Percentiles rank a stretch among this genome's conserved stretches.
These are phyloP conservation scores for Monarcha castaneiventris DNA, from an alignment of 2,113 vertebrate genomes.

Conservation along the genomic window DNA sequence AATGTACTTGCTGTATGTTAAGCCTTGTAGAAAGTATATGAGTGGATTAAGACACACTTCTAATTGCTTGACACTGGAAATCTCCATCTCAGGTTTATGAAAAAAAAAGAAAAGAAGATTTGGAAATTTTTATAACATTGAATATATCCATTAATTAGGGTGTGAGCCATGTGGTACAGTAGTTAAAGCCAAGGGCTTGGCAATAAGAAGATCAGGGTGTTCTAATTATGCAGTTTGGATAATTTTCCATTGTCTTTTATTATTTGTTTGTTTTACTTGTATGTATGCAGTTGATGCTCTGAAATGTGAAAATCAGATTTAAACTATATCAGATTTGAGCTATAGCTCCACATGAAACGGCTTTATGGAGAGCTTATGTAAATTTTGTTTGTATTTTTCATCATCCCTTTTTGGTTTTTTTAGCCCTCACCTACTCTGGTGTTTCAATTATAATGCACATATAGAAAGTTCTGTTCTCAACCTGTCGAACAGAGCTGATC, in stretches of 20 bases:
- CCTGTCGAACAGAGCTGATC: neutral
- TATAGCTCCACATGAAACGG: neutral
- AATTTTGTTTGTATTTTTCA: neutral
- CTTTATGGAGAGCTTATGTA: neutral
- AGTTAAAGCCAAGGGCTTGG: neutral
- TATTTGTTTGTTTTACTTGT: neutral
- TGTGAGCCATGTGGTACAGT: neutral
- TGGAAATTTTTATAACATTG: conserved; percentile 42
- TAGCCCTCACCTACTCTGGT: neutral
- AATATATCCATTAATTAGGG: conserved; percentile 35
- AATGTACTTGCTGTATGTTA: neutral
- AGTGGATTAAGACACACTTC: conserved; percentile 29
- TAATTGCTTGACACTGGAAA: conserved; percentile 60
- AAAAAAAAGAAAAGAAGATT: conserved; percentile 8
- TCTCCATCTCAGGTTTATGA: conserved; percentile 5
- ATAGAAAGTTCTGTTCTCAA: neutral
- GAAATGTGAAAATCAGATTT: neutral
- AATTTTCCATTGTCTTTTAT: conserved; percentile 31
- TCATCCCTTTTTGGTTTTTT: neutral
- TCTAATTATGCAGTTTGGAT: neutral
- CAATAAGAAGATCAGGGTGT: neutral
- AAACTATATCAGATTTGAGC: neutral
- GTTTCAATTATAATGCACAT: neutral
- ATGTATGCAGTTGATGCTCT: neutral
- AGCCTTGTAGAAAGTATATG: neutral